Evolutionary conservation across 2,888 invertebrate species (phyloP).

Genomic region (Nephrotoma guestfalica): DNA sequence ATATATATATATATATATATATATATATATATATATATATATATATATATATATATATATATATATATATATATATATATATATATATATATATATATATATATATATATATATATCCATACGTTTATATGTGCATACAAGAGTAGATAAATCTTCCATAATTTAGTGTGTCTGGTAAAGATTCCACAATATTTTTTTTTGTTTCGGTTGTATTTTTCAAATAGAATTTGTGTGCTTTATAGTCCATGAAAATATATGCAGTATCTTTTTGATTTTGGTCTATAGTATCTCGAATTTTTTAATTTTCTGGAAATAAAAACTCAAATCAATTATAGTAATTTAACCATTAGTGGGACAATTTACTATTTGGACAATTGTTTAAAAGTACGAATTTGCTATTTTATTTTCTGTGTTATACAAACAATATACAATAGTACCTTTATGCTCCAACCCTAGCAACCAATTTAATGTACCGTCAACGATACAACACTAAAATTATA

Average conservation of each 20-base stretch:
- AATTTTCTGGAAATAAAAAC: not conserved
- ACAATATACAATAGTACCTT: too few species aligned
- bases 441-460: too few species aligned
- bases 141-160: not conserved
- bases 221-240: not conserved
- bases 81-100: too few species aligned
- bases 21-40: too few species aligned
- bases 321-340: not conserved
- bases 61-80: too few species aligned
- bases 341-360: not conserved
- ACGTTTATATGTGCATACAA: not conserved
- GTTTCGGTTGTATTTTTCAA: not conserved
- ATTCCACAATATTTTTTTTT: not conserved
- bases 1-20: too few species aligned
- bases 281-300: not conserved
- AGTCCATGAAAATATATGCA: not conserved
- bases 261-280: not conserved
- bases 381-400: not conserved
- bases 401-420: not conserved
- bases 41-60: too few species aligned
- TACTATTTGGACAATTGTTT: not conserved
- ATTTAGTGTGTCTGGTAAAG: not conserved
- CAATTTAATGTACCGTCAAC: too few species aligned
- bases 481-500: too few species aligned
- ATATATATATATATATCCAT: too few species aligned